Evolutionary conservation across 92 coral and sea anemone genomes (phyloP).

Genomic region (Epizoanthus rinbou): DNA sequence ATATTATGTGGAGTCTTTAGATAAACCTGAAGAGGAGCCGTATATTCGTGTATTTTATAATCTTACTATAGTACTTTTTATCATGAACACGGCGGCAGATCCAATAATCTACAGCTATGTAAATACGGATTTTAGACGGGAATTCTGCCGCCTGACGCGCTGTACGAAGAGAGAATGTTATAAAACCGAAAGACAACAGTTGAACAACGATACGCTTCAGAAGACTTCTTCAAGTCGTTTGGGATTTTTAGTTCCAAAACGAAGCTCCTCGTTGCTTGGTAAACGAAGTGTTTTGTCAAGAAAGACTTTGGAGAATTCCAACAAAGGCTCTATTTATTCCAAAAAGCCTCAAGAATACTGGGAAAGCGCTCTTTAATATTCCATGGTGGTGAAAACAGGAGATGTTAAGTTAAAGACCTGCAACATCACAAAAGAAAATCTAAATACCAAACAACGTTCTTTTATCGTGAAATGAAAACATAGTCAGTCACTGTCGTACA

Average conservation of each 20-base stretch:
- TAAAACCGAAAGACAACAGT: background rate
- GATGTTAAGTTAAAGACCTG: too few relatives aligned
- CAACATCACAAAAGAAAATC: too few relatives aligned
- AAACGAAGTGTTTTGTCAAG: background rate
- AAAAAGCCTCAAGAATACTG: background rate
- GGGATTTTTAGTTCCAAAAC: background rate
- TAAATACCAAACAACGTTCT: too few relatives aligned
- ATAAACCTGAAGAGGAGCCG: constrained; percentile 16
- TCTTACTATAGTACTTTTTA: constrained; percentile 53
- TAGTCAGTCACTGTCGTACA: too few relatives aligned
- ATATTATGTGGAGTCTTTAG: constrained; percentile 41
- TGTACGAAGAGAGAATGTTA: constrained; percentile 27
- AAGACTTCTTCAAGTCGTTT: background rate
- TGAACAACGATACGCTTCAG: background rate
- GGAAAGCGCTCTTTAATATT: too few relatives aligned
- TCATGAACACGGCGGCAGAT: constrained; percentile 74
- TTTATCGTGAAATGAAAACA: too few relatives aligned
- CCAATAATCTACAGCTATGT: constrained; percentile 83
- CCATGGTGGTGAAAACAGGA: too few relatives aligned
- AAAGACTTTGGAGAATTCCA: background rate
- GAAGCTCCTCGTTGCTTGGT: background rate
- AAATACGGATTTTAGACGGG: constrained; percentile 90
- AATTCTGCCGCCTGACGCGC: constrained; percentile 59
- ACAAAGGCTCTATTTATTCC: background rate
- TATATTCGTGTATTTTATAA: constrained; percentile 48